phyloP scores from a whole-genome alignment of 1,140 invertebrate species.

The Aphelinus certus region DNA sequence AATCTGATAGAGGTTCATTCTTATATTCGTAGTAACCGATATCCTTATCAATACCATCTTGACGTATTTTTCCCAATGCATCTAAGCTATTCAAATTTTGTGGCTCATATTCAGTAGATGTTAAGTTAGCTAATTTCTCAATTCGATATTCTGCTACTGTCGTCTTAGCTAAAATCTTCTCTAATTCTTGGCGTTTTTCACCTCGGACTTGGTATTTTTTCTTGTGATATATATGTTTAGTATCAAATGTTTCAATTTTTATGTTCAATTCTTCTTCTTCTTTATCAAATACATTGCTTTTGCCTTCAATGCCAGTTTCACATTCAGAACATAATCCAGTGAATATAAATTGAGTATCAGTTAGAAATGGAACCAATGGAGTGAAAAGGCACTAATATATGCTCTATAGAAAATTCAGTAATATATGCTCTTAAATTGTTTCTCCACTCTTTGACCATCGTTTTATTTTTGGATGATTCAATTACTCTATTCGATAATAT shows the following conservation, averaged over 20 bases:
- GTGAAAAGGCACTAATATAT: no score
- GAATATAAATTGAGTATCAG: not conserved
- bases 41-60: not conserved
- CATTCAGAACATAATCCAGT: not conserved
- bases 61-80: not conserved
- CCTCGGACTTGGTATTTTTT: constrained; percentile 3
- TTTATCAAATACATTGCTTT: not conserved
- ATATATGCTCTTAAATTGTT: no score
- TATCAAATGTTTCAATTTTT: not conserved
- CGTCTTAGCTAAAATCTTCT: not conserved
- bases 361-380: not conserved
- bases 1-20: not conserved
- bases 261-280: not conserved
- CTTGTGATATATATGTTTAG: not conserved
- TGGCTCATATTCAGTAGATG: not conserved
- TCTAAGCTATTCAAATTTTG: not conserved
- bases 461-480: no score
- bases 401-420: no score
- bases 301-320: not conserved
- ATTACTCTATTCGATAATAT: no score
- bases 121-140: not conserved
- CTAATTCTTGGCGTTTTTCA: not conserved
- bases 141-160: constrained; percentile 6
- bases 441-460: no score
- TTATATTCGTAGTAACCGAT: not conserved